Conservation (phyloP, 2,113 vertebrate genomes). For the Cacatua alba region DNA sequence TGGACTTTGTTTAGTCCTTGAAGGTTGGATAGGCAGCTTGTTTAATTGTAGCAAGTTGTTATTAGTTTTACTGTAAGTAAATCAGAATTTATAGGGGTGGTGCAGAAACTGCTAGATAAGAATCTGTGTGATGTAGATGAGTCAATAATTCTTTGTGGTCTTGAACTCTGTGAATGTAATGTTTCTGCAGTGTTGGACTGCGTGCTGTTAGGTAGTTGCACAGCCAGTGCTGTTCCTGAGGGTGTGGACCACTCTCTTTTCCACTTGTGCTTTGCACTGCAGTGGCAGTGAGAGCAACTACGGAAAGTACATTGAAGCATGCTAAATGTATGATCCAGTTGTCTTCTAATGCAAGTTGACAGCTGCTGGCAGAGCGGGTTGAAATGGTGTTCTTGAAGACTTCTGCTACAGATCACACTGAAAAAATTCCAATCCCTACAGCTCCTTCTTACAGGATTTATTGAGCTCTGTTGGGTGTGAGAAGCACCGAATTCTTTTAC, state of each 20-base stretch:
- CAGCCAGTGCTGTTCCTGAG: neutral
- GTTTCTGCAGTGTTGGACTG: neutral
- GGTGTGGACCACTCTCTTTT: neutral
- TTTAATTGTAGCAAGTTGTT: neutral
- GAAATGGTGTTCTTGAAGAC: neutral
- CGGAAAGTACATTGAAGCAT: neutral
- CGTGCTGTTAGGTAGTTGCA: neutral
- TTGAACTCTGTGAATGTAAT: neutral
- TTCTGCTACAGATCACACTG: neutral
- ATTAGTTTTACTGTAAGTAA: neutral
- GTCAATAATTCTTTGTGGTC: neutral
- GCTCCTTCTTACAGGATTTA: neutral
- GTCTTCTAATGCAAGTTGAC: constrained; percentile 30
- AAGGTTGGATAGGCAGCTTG: neutral
- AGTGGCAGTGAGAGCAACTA: neutral
- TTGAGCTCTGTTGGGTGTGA: neutral
- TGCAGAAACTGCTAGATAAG: neutral
- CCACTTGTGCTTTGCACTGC: rapidly evolving
- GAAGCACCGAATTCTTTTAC: neutral
- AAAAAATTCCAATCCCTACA: neutral
- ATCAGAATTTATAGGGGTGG: neutral
- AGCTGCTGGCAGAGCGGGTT: neutral
- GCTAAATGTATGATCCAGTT: neutral
- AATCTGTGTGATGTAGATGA: neutral
- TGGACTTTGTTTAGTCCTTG: neutral